phyloP scores from a whole-genome alignment of 2,113 vertebrate species.

The Calidris pugnax region DNA sequence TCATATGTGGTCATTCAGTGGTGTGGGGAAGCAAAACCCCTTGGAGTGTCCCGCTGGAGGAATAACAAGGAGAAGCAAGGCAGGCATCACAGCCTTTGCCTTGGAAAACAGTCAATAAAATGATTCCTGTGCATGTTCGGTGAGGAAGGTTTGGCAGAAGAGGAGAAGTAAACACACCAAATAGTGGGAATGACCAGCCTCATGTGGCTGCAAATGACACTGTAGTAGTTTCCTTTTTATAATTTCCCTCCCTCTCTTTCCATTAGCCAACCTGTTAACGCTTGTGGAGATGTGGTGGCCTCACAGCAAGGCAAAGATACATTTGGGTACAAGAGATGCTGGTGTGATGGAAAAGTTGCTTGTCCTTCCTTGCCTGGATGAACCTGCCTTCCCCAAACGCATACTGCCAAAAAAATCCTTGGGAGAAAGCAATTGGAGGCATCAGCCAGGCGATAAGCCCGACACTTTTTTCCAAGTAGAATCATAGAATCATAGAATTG shows the following conservation, averaged over 20 bases:
- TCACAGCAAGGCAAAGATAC: not conserved
- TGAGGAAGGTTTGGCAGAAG: not conserved
- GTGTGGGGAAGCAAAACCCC: not conserved
- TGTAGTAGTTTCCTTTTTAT: not conserved
- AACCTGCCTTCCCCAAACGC: not conserved
- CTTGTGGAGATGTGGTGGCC: not conserved
- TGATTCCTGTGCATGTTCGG: not conserved
- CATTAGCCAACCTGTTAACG: too few species aligned
- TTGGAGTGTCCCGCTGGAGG: not conserved
- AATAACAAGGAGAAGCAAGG: accelerated
- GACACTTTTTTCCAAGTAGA: too few species aligned
- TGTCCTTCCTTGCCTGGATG: not conserved
- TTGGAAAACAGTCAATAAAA: not conserved
- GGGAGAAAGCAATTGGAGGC: accelerated
- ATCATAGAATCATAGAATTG: too few species aligned
- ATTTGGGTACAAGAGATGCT: not conserved
- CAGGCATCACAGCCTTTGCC: not conserved
- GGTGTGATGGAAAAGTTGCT: not conserved
- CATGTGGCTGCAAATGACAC: not conserved
- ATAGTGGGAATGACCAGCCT: not conserved
- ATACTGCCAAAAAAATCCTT: not conserved
- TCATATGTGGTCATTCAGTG: accelerated
- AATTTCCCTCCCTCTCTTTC: not conserved
- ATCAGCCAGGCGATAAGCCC: not conserved
- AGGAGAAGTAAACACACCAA: not conserved